These are phyloP conservation scores for Brachionichthys hirsutus DNA, from an alignment of 2,113 vertebrate species.

Conservation along the genomic window DNA sequence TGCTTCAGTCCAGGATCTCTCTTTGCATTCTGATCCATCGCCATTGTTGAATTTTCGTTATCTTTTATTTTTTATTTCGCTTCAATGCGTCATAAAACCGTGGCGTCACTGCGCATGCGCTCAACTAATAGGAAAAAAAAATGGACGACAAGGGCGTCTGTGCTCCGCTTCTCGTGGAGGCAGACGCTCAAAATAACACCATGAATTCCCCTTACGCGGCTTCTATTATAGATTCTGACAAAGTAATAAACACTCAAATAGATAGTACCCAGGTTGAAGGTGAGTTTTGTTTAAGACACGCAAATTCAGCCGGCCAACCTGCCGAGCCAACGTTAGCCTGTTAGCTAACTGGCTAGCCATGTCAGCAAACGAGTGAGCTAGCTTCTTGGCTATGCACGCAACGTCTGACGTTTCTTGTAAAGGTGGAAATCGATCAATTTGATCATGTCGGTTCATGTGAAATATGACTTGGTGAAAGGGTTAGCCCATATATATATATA, in stretches of 20 bases:
- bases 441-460: not conserved
- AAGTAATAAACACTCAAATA: conserved; percentile 80
- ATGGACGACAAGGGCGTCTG: conserved; percentile 68
- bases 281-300: conserved; percentile 74
- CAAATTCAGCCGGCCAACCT: conserved; percentile 40
- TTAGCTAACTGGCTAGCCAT: conserved; percentile 56
- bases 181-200: conserved; percentile 63
- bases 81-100: not conserved
- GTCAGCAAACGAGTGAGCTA: conserved; percentile 18
- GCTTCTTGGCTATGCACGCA: conserved; percentile 42
- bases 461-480: not conserved
- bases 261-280: conserved; percentile 77
- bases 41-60: too few relatives aligned
- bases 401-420: conserved; percentile 15
- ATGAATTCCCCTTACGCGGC: conserved; percentile 56
- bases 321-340: conserved; percentile 47
- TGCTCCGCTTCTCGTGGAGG: conserved; percentile 65
- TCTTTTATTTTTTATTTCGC: not conserved
- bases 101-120: conserved; percentile 24
- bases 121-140: conserved; percentile 51
- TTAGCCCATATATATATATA: not conserved
- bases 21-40: too few relatives aligned
- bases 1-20: too few relatives aligned
- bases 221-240: conserved; percentile 72
- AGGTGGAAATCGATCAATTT: not conserved